A percentile compares a stretch with the other conserved stretches of the same genome.
Evolutionary conservation across 2,888 invertebrate genomes (phyloP).

Genomic region (Machimus rusticus): DNA sequence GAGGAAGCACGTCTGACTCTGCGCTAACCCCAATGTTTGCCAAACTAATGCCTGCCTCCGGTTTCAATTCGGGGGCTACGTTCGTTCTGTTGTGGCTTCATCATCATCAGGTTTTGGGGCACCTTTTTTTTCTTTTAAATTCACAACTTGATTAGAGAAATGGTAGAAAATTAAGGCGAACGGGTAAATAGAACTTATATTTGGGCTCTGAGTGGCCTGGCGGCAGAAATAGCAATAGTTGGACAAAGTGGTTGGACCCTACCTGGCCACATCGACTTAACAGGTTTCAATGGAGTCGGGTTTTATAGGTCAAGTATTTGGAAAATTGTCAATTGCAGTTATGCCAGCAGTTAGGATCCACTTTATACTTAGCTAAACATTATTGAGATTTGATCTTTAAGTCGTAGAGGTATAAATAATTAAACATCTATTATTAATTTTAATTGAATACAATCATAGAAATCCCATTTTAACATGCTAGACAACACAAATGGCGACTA

Average conservation of each 20-base stretch:
- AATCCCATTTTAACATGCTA: too few relatives aligned
- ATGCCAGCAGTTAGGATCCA: background rate
- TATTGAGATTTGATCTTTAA: too few relatives aligned
- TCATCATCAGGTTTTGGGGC: background rate
- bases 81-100: background rate
- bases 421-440: too few relatives aligned
- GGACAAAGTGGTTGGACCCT: background rate
- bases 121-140: background rate
- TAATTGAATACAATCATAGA: too few relatives aligned
- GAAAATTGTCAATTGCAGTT: background rate
- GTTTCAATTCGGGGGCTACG: conserved; percentile 2
- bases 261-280: background rate
- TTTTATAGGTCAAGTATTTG: background rate
- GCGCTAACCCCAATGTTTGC: conserved; percentile 9
- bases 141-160: conserved; percentile 25
- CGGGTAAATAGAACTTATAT: background rate
- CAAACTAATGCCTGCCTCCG: conserved; percentile 10
- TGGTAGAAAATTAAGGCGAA: background rate
- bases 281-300: background rate
- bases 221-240: background rate
- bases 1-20: conserved; percentile 27
- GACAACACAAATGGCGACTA: too few relatives aligned
- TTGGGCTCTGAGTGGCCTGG: background rate
- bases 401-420: too few relatives aligned
- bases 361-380: background rate